Evolutionary conservation across 92 coral and sea anemone species (phyloP).

Genomic region (Hydrozoanthus gracilis): DNA sequence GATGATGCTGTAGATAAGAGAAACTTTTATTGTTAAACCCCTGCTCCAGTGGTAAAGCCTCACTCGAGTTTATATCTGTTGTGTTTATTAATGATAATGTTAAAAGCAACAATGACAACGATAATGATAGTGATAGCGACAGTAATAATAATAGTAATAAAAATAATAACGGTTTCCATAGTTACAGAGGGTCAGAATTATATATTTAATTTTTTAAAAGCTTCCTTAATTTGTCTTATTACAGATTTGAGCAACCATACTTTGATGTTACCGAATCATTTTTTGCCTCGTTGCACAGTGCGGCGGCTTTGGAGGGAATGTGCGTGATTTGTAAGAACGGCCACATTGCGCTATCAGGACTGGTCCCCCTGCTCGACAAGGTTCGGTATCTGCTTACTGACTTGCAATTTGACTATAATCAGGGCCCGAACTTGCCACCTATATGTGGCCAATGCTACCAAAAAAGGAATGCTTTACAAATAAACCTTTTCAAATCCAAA

Average conservation of each 20-base stretch:
- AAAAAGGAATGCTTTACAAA: no score
- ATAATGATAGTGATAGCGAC: no score
- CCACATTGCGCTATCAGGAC: conserved; percentile 11
- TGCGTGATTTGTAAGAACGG: conserved; percentile 7
- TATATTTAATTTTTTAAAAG: not conserved
- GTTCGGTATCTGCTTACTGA: not conserved
- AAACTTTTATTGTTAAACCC: no score
- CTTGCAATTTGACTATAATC: not conserved
- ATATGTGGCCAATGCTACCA: no score
- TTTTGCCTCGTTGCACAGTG: conserved; percentile 28
- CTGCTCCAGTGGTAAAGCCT: no score
- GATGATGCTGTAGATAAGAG: no score
- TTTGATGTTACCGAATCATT: conserved; percentile 34
- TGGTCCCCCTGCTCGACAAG: conserved; percentile 32
- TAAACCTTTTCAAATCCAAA: no score
- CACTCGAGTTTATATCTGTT: no score
- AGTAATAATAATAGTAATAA: no score
- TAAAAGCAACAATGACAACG: no score
- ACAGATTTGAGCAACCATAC: conserved; percentile 42
- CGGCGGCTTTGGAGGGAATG: conserved; percentile 10
- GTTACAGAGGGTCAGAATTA: not conserved
- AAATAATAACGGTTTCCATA: not conserved
- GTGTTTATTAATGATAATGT: no score
- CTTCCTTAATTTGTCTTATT: not conserved
- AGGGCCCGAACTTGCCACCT: not conserved